Evolutionary conservation across 2,797 vertebrate species (phyloP).

Genomic region (Melopsittacus undulatus): DNA sequence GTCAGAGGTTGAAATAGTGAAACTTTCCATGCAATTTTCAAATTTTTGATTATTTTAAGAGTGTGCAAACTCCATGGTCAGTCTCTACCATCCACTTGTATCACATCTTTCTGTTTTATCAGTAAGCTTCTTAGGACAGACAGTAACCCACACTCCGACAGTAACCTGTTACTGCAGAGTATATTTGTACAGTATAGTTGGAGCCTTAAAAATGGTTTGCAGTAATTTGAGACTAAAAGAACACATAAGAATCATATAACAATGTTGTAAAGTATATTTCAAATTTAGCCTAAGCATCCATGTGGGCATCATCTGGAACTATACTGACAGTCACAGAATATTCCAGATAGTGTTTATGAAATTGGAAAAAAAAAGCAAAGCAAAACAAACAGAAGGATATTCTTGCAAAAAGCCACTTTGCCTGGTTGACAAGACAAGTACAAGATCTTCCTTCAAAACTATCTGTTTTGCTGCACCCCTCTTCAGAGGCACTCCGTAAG

Average conservation of each 20-base stretch:
- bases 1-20: not conserved
- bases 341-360: not conserved
- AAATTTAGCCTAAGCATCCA: not conserved
- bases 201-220: not conserved
- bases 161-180: not conserved
- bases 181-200: not conserved
- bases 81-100: not conserved
- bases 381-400: not conserved
- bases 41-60: not conserved
- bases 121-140: not conserved
- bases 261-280: not conserved
- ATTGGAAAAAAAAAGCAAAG: not conserved
- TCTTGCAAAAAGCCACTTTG: not conserved
- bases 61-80: not conserved
- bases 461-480: not conserved
- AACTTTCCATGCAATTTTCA: not conserved
- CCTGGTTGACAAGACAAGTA: not conserved
- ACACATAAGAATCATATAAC: not conserved
- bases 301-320: not conserved
- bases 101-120: not conserved
- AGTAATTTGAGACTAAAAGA: not conserved
- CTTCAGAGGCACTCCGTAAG: not conserved
- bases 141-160: not conserved
- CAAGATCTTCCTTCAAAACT: not conserved
- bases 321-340: not conserved